Base-by-base conservation (phyloP, 2,113 vertebrate genomes). In the Synodontis membranacea region DNA sequence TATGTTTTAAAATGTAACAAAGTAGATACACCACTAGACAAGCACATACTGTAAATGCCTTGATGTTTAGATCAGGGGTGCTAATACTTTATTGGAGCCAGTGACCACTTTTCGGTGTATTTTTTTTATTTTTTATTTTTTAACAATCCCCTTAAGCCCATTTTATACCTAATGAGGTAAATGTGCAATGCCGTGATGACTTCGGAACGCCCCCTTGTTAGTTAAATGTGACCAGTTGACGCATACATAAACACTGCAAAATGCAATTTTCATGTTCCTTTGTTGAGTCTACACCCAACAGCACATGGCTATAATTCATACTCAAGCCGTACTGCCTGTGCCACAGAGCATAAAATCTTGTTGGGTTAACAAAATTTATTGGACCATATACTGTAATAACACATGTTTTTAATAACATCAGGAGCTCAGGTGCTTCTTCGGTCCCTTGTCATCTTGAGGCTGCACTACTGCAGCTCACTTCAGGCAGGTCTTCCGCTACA, bases 401-500 rank as follows among this genome's bases (percentile, higher is more conserved):
- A 80, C 50, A 50, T 50, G 48, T 23, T 79, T 79, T 54, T 79
- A 79, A 79, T 79, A 79, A 79, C 31, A 54, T 54, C 31, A 37
- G 48, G 76, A 79, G n/a, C 76, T 54, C 50, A 37, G 17, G 48
- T 54, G 50, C 8, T 54, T 54, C 48, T 78, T 79, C 48, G 23
- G 31, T 79, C 50, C 15, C n/a, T 37, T 37, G 76, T 54, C 17
- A 3, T 54, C 48, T 37, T 54, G 48, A 79, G 76, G 54, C 23
- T 79, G 76, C n/a, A 34, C 48, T 54, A 79, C 76, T 79, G 76
- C 17, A 54, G 23, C 48, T 79, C 4, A 9, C 7, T 52, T 54
- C 23, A n/a, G 37, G 46, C 14, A n/a, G 28, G 12, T 78, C 46
- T 76, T 76, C 48, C 17, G 1, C 8, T 54, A 31, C 10, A 54